Evolutionary conservation across 2,797 vertebrate genomes (phyloP).

Genomic region (Cyclura pinguis): DNA sequence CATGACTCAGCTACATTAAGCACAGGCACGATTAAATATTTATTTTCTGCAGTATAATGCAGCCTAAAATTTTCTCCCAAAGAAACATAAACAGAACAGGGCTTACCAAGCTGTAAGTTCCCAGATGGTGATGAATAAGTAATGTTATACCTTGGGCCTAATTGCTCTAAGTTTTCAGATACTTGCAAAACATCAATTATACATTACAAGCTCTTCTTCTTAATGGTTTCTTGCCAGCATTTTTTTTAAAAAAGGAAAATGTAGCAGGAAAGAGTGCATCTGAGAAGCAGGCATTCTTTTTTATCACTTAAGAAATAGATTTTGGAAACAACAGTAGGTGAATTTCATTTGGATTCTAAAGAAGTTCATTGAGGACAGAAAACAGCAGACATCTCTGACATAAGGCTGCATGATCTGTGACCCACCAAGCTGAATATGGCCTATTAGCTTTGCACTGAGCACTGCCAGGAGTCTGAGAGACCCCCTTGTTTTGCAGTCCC

Average conservation of each 20-base stretch:
- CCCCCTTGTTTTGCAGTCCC: not conserved
- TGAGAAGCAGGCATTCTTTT: constrained; percentile 37
- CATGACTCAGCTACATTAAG: constrained; percentile 42
- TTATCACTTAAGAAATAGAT: constrained; percentile 29
- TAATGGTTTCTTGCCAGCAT: constrained; percentile 72
- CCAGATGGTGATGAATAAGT: constrained; percentile 75
- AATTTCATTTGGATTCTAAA: constrained; percentile 28
- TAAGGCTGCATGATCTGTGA: not conserved
- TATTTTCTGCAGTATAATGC: constrained; percentile 67
- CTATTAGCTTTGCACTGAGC: not conserved
- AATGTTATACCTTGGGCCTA: constrained; percentile 63
- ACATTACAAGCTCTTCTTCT: constrained; percentile 67
- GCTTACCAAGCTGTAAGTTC: constrained; percentile 64
- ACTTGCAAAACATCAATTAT: constrained; percentile 74
- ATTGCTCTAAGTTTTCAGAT: constrained; percentile 72
- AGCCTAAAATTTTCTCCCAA: constrained; percentile 62
- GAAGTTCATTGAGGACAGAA: constrained; percentile 43
- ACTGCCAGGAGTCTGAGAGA: not conserved
- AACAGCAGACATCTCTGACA: not conserved
- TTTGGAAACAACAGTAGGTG: not conserved
- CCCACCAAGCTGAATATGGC: not conserved
- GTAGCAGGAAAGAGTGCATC: constrained; percentile 53
- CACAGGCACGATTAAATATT: constrained; percentile 68
- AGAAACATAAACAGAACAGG: constrained; percentile 65
- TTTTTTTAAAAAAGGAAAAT: constrained; percentile 66